Conservation (phyloP, 2,888 invertebrate species). For the Mycogona germanica region DNA sequence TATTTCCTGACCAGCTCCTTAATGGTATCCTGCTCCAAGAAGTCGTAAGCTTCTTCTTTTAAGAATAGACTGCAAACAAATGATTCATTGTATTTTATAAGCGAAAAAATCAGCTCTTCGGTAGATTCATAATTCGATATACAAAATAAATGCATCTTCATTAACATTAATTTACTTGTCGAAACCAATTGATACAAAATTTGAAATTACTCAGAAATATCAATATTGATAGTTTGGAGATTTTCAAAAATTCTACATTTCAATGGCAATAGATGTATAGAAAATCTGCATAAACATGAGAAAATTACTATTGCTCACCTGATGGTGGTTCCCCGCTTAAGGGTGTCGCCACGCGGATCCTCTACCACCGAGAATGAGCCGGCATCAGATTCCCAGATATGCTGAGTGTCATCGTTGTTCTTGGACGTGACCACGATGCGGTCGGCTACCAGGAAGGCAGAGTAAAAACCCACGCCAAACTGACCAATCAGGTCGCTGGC, state of each 20-base stretch:
- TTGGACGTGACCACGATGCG: slow-evolving; percentile 91
- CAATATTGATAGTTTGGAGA: neutral
- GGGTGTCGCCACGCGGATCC: slow-evolving; percentile 87
- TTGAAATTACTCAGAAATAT: neutral
- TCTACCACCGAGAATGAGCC: slow-evolving; percentile 72
- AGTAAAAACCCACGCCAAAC: slow-evolving; percentile 99
- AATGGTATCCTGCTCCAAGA: slow-evolving; percentile 82
- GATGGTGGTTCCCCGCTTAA: slow-evolving; percentile 79
- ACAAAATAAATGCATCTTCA: too few relatives aligned
- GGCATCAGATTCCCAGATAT: slow-evolving; percentile 98
- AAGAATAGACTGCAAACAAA: slow-evolving; percentile 55
- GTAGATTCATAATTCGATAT: too few relatives aligned
- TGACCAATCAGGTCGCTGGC: slow-evolving; percentile 92
- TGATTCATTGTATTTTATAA: too few relatives aligned
- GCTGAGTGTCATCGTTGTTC: slow-evolving; percentile 83
- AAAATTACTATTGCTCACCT: slow-evolving; percentile 39
- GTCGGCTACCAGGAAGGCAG: slow-evolving; percentile 93
- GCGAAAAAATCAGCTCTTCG: too few relatives aligned
- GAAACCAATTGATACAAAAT: too few relatives aligned
- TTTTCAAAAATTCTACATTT: too few relatives aligned
- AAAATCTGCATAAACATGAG: slow-evolving; percentile 3
- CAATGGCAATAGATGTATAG: neutral
- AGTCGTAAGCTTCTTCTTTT: slow-evolving; percentile 96
- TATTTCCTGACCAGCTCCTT: slow-evolving; percentile 89
- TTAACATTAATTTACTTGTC: too few relatives aligned